Percentiles rank a stretch among this genome's conserved stretches.
Conservation (phyloP, 2,888 invertebrate genomes). For the Geophilus truncorum region DNA sequence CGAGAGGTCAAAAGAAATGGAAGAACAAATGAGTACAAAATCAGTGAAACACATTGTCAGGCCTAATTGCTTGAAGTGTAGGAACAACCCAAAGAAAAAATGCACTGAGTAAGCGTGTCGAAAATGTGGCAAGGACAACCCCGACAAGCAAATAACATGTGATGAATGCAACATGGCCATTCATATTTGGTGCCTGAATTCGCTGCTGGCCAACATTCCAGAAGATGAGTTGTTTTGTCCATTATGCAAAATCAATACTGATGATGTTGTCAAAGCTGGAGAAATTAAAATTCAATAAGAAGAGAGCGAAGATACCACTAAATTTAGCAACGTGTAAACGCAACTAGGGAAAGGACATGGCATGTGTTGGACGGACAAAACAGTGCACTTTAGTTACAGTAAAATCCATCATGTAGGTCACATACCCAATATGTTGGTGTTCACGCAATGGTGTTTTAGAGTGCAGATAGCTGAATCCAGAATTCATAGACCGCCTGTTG, state of each 20-base stretch:
- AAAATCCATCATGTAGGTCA: slow-evolving; percentile 72
- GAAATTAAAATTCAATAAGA: slow-evolving; percentile 58
- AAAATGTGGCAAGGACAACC: slow-evolving; percentile 64
- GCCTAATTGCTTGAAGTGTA: slow-evolving; percentile 62
- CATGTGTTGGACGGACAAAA: slow-evolving; percentile 67
- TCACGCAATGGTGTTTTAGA: slow-evolving; percentile 72
- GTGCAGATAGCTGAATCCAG: slow-evolving; percentile 71
- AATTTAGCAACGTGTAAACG: slow-evolving; percentile 51
- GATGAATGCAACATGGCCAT: slow-evolving; percentile 74
- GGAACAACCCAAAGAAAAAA: slow-evolving; percentile 58
- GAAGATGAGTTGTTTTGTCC: slow-evolving; percentile 74
- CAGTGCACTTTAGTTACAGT: slow-evolving; percentile 60
- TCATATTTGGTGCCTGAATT: slow-evolving; percentile 68
- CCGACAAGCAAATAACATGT: slow-evolving; percentile 68
- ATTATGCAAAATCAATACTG: slow-evolving; percentile 66
- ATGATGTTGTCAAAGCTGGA: slow-evolving; percentile 70
- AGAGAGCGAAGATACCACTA: slow-evolving; percentile 56
- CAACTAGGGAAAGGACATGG: slow-evolving; percentile 77
- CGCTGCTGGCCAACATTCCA: slow-evolving; percentile 64
- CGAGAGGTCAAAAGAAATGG: slow-evolving; percentile 52
- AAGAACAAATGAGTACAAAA: slow-evolving; percentile 39
- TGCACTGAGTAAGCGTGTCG: slow-evolving; percentile 72
- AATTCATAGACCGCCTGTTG: slow-evolving; percentile 74
- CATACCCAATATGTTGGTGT: slow-evolving; percentile 77
- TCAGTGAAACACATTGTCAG: slow-evolving; percentile 48